phyloP scores from a whole-genome alignment of 2,888 invertebrate genomes.

The Clostera curtula region DNA sequence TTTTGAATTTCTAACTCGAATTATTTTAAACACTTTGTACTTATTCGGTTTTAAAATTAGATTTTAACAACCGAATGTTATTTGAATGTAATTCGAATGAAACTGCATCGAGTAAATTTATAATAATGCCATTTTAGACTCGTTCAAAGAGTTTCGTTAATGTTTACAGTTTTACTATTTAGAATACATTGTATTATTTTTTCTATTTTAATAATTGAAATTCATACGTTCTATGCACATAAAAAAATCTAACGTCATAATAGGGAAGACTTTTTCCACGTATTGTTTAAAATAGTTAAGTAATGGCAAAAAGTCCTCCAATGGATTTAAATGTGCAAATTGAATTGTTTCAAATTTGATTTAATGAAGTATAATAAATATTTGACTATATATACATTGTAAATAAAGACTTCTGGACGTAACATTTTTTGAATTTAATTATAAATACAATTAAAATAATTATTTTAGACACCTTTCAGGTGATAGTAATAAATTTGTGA shows the following conservation, averaged over 20 bases:
- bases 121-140: constrained; percentile 15
- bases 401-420: constrained; percentile 36
- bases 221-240: constrained; percentile 21
- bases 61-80: constrained; percentile 11
- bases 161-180: constrained; percentile 12
- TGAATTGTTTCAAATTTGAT: constrained; percentile 11
- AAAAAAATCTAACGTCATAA: constrained; percentile 24
- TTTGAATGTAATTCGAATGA: too few relatives aligned
- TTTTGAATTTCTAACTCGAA: too few relatives aligned
- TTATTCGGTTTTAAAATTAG: too few relatives aligned
- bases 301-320: constrained; percentile 20
- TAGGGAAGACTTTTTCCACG: constrained; percentile 20
- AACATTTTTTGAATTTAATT: constrained; percentile 14
- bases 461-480: too few relatives aligned
- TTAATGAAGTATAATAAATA: constrained; percentile 13
- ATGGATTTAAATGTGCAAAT: constrained; percentile 19
- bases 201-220: constrained; percentile 22
- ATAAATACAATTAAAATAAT: too few relatives aligned
- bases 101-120: constrained; percentile 2
- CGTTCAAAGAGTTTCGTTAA: constrained; percentile 13
- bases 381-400: constrained; percentile 24
- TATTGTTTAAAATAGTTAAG: constrained; percentile 16
- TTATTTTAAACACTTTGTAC: too few relatives aligned
- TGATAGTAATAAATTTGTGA: constrained; percentile 12
- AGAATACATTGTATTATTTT: constrained; percentile 14